These are phyloP conservation scores for Eulithis testata DNA, from an alignment of 2,888 invertebrate species.

Conservation along the genomic window DNA sequence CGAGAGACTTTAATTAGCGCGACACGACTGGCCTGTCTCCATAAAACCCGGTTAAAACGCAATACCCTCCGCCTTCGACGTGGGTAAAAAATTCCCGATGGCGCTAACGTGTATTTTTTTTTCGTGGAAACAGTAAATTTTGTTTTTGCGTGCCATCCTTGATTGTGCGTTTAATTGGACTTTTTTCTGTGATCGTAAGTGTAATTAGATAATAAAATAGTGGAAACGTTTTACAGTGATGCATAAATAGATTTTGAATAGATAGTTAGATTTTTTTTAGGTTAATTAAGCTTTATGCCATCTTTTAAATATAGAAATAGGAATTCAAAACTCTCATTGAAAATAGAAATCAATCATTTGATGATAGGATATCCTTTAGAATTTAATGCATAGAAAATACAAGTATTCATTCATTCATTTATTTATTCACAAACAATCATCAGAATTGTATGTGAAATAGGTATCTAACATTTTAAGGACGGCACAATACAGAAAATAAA, in stretches of 20 bases:
- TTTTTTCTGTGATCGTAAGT: slow-evolving; percentile 28
- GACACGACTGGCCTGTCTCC: slow-evolving; percentile 63
- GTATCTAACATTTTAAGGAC: too few relatives aligned
- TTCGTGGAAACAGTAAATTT: slow-evolving; percentile 23
- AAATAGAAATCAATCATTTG: too few relatives aligned
- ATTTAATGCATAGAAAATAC: too few relatives aligned
- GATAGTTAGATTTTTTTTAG: background rate
- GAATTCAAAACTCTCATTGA: too few relatives aligned
- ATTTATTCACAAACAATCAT: too few relatives aligned
- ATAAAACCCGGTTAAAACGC: slow-evolving; percentile 52
- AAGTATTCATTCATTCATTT: too few relatives aligned
- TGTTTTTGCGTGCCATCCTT: slow-evolving; percentile 31
- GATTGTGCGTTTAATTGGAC: slow-evolving; percentile 33
- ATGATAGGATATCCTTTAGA: too few relatives aligned
- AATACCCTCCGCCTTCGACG: slow-evolving; percentile 9
- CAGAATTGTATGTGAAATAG: too few relatives aligned
- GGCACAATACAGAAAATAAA: too few relatives aligned
- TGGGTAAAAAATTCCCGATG: slow-evolving; percentile 22
- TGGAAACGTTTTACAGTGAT: background rate
- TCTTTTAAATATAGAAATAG: too few relatives aligned
- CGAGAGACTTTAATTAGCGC: slow-evolving; percentile 75
- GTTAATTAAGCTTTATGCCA: too few relatives aligned
- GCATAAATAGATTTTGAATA: background rate
- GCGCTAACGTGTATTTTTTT: slow-evolving; percentile 29
- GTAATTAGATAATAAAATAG: slow-evolving; percentile 28